phyloP scores from a whole-genome alignment of 2,113 vertebrate genomes.

The Seriola dumerili region DNA sequence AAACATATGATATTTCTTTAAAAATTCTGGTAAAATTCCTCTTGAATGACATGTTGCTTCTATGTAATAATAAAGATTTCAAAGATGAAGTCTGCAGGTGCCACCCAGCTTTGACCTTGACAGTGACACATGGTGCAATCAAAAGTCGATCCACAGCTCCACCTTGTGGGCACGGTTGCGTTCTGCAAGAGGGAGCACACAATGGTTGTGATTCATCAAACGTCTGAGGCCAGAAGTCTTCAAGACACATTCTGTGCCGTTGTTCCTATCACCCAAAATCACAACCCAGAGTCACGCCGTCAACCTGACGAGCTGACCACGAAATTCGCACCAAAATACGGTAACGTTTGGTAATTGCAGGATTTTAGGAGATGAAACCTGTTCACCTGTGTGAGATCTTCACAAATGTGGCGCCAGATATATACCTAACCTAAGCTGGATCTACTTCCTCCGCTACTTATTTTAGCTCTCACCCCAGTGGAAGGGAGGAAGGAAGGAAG shows the following conservation, averaged over 20 bases:
- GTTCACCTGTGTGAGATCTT: conserved; percentile 8
- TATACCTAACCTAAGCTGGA: conserved; percentile 21
- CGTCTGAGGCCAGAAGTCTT: conserved; percentile 11
- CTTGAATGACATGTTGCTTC: background rate
- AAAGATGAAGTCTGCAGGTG: conserved; percentile 29
- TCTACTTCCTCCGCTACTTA: conserved; percentile 46
- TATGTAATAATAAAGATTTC: background rate
- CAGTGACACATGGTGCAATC: conserved; percentile 52
- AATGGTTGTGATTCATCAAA: conserved; percentile 41
- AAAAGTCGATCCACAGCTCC: conserved; percentile 73
- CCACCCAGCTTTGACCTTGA: conserved; percentile 71
- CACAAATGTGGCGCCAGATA: background rate
- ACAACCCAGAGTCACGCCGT: too few species aligned
- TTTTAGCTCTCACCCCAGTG: conserved; percentile 59
- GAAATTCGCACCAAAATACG: background rate
- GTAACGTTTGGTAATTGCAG: background rate
- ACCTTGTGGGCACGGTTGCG: conserved; percentile 65
- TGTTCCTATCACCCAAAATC: background rate
- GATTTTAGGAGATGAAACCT: background rate
- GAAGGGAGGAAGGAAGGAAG: conserved; percentile 52
- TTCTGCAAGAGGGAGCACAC: conserved; percentile 49
- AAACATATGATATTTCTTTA: background rate
- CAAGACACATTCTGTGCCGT: conserved; percentile 24
- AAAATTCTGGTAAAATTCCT: background rate
- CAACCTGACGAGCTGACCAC: background rate